Percentiles rank a stretch among this genome's conserved stretches.
phyloP scores from a whole-genome alignment of 1,140 invertebrate genomes.

The Araneus ventricosus region DNA sequence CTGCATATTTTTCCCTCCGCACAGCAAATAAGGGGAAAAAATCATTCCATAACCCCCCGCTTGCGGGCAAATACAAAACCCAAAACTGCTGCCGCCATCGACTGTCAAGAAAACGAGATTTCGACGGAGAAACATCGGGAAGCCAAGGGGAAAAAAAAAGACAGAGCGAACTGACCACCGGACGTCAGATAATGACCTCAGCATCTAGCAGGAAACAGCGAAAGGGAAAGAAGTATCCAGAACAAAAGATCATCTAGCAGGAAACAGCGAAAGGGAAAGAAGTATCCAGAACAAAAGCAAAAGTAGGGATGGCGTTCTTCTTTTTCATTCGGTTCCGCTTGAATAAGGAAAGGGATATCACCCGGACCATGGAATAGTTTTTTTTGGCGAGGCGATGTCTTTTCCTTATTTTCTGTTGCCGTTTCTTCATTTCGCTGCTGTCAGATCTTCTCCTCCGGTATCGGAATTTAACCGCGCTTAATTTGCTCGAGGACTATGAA shows the following conservation, averaged over 20 bases:
- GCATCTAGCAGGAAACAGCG: neutral
- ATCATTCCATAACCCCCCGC: neutral
- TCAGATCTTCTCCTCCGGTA: neutral
- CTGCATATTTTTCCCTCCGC: neutral
- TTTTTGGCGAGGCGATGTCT: neutral
- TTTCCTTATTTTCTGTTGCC: neutral
- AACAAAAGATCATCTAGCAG: neutral
- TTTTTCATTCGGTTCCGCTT: neutral
- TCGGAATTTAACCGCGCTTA: neutral
- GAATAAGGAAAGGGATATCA: neutral
- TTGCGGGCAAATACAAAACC: neutral
- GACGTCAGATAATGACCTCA: neutral
- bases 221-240: neutral
- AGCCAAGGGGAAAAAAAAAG: neutral
- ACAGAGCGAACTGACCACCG: neutral
- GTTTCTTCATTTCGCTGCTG: neutral
- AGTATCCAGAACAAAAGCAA: neutral
- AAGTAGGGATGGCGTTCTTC: neutral
- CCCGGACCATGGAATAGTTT: neutral
- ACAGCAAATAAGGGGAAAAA: neutral
- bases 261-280: neutral
- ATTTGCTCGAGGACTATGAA: neutral
- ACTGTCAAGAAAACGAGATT: slow-evolving; percentile 1
- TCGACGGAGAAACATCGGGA: neutral
- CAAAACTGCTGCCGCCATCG: neutral